Base-by-base conservation (phyloP, 2,797 vertebrate species). In the Lateolabrax maculatus region DNA sequence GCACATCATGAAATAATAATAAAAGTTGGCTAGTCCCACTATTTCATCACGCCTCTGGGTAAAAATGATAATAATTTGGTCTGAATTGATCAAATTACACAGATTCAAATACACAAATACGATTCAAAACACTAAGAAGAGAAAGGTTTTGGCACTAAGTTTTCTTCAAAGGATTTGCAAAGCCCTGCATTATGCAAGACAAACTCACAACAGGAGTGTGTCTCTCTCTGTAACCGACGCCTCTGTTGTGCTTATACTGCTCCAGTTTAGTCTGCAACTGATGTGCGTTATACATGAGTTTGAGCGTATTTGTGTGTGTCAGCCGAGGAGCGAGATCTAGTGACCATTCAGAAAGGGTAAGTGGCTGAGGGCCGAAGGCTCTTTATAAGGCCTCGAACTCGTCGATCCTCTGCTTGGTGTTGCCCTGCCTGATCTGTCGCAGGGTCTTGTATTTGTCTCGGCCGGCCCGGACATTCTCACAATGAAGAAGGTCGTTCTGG, bases 371-470 rank as follows among this genome's bases (percentile, higher is more conserved):
- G 84, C 79, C 64, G 43, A 82, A 81, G 90, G 23, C 79, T 16
- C 65, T 84, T 94, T 97, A 99, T 95, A 99, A 96, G 41, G 97
- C 96, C 90, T 99, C 98, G 31, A 99, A 99, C 93, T 99, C 98
- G 6, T 99, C 98, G 2, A 98, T 99, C 83, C 97, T 96, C 95
- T 99, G 98, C 96, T 98, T 99, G 86, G 98, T 99, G 95, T 99
- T 99, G 87, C 98, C 98, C 93, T 96, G 95, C 5, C 97, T 93
- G 91, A 99, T 99, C 95, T 99, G 97, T 84, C 97, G 94, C 94
- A 99, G 95, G 0, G 98, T 99, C 93, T 98, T 99, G 96, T 98
- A 99, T 92, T 99, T 99, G 95, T 99, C 97, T 37, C 97, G 97
- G 62, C 98, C 98, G 43, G 93, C 95, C 36, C 95, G 90, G 85